Evolutionary conservation across 1,140 invertebrate species (phyloP).

Genomic region (Chrysopa pallens): DNA sequence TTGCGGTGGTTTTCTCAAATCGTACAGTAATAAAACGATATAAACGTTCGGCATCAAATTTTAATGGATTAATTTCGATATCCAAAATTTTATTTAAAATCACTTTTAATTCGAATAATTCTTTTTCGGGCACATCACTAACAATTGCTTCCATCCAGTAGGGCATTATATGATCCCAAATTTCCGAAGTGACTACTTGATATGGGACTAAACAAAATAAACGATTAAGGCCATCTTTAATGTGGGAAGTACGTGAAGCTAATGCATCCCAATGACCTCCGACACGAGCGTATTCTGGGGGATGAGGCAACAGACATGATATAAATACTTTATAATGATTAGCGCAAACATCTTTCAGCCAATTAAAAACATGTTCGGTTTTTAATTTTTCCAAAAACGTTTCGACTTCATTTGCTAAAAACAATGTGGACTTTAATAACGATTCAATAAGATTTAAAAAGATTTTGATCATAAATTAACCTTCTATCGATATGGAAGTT

Average conservation of each 20-base stretch:
- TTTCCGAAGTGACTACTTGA: constrained; percentile 86
- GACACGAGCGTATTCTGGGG: constrained; percentile 76
- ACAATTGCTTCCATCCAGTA: constrained; percentile 97
- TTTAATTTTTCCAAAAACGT: constrained; percentile 68
- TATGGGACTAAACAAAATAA: constrained; percentile 94
- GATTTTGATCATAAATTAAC: constrained; percentile 39
- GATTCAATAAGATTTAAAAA: constrained; percentile 23
- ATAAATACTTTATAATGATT: constrained; percentile 77
- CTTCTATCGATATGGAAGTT: constrained; percentile 89
- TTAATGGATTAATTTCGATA: constrained; percentile 85
- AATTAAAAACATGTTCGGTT: constrained; percentile 79
- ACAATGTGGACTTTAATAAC: too few species aligned
- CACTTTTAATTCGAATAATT: constrained; percentile 79
- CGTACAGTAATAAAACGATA: constrained; percentile 84
- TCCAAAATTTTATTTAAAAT: constrained; percentile 93
- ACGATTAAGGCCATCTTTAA: constrained; percentile 83
- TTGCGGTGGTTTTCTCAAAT: constrained; percentile 67
- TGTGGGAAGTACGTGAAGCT: constrained; percentile 74
- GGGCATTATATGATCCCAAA: constrained; percentile 97
- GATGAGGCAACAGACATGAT: constrained; percentile 68
- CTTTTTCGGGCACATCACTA: constrained; percentile 84
- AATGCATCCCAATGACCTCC: constrained; percentile 91
- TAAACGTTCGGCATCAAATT: constrained; percentile 84
- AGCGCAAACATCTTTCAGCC: constrained; percentile 72
- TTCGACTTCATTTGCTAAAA: too few species aligned